Evolutionary conservation across 2,797 vertebrate genomes (phyloP).

Genomic region (Poecilia gillii): DNA sequence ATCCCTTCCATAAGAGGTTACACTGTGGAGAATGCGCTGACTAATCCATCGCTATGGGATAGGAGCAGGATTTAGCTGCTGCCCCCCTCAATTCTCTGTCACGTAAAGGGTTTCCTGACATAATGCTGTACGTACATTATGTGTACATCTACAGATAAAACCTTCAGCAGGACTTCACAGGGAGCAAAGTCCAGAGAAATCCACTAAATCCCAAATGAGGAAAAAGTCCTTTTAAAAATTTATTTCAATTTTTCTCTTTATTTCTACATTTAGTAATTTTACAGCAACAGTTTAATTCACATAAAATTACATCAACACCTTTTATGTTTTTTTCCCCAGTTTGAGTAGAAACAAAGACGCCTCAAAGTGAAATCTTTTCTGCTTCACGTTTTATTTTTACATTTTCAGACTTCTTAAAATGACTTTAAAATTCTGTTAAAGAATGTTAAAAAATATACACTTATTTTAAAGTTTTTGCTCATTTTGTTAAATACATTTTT

Average conservation of each 20-base stretch:
- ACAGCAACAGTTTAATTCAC: not conserved
- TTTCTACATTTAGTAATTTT: not conserved
- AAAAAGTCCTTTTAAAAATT: not conserved
- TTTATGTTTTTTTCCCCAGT: not conserved
- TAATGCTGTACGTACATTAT: conserved; percentile 10
- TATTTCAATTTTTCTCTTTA: not conserved
- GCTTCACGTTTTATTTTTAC: not conserved
- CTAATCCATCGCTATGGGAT: conserved; percentile 46
- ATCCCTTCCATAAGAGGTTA: conserved; percentile 18
- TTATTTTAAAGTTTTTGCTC: not conserved
- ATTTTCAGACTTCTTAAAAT: not conserved
- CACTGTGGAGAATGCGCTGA: conserved; percentile 40
- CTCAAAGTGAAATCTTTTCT: not conserved
- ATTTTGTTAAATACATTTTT: too few species aligned
- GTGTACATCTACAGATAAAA: not conserved
- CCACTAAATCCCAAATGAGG: not conserved
- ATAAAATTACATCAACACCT: not conserved
- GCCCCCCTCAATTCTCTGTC: conserved; percentile 19
- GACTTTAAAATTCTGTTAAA: too few species aligned
- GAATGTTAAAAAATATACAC: not conserved
- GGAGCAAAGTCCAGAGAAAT: conserved; percentile 10
- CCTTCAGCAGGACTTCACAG: not conserved
- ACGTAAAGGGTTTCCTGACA: conserved; percentile 22
- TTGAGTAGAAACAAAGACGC: not conserved
- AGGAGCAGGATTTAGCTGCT: conserved; percentile 37